These are phyloP conservation scores for Cyclura pinguis DNA, from an alignment of 2,797 vertebrate genomes.

Conservation along the genomic window DNA sequence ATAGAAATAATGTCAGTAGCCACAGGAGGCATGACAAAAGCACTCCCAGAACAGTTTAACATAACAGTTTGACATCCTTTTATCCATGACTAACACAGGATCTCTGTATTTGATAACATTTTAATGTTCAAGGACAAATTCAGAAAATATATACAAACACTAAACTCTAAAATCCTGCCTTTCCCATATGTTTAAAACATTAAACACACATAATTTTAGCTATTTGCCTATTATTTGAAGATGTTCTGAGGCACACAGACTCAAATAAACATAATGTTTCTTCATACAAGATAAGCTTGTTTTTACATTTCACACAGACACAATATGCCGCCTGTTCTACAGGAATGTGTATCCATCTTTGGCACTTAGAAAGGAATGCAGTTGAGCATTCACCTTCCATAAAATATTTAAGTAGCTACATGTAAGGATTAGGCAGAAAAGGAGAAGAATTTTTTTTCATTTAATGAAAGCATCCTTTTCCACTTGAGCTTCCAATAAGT, in stretches of 20 bases:
- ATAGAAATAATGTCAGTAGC: slow-evolving; percentile 4
- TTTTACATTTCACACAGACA: background rate
- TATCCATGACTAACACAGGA: background rate
- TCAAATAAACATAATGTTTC: background rate
- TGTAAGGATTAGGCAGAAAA: background rate
- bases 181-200: background rate
- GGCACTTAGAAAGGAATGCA: slow-evolving; percentile 10
- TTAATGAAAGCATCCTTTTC: background rate
- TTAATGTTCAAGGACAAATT: background rate
- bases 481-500: background rate
- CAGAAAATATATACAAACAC: background rate
- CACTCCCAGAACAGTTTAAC: background rate
- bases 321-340: background rate
- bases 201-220: background rate
- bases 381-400: background rate
- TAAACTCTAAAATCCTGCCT: background rate
- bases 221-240: background rate
- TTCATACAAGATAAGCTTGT: background rate
- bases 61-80: background rate
- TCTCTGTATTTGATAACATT: background rate
- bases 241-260: background rate
- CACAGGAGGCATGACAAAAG: slow-evolving; percentile 4
- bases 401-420: background rate
- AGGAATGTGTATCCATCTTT: background rate
- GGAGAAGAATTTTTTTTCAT: background rate